Base-by-base conservation (phyloP, 2,888 invertebrate species). In the Cremastinae sp. region DNA sequence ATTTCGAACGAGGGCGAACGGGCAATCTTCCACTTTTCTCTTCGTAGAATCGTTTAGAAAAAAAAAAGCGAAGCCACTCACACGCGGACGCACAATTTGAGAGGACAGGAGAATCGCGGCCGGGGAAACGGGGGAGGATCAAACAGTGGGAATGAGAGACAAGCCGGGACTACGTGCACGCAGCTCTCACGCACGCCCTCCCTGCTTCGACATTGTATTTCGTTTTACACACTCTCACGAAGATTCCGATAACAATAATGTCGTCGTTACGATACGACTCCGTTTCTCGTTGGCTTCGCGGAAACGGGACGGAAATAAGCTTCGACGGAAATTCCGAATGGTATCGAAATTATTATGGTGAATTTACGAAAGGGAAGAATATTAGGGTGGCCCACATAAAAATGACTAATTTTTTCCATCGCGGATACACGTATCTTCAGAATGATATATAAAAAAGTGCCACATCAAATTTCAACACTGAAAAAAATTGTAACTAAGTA, bases 41-140 rank as follows among this genome's bases (percentile, higher is more conserved):
- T 80, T 80, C 81, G 80, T 78, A 79, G 81, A 79, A 80, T 78
- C 80, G 80, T 78, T 79, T 79, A 78, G 78, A 80, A 80, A 78
- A 73, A 51, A 49, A 56, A 45, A 36, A 45, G 1, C 28, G 12
- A 53, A 4, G 45, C 8, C 36, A 38, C 36, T 54, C 34, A n/a
- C 14, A 36, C 16, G 54, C 41, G 28, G 28, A 38, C 10, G 38
- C 9, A n/a, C 9, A 38, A 51, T 64, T 53, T 10, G 34, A 56
- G 43, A 59, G 45, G 62, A 28, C 34, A 59, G 65, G 65, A 51
- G 70, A 20, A 38, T 38, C 58, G 14, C 20, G 47, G 38, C 34
- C 16, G 9, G 58, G 38, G 45, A 58, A 45, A 28, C 22, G 36
- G 12, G 59, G 45, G 49, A 70, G 45, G 61, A 76, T 62, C 66